These are phyloP conservation scores for Spilogale gracilis DNA, from an alignment of 2,113 vertebrate genomes.

Conservation along the genomic window DNA sequence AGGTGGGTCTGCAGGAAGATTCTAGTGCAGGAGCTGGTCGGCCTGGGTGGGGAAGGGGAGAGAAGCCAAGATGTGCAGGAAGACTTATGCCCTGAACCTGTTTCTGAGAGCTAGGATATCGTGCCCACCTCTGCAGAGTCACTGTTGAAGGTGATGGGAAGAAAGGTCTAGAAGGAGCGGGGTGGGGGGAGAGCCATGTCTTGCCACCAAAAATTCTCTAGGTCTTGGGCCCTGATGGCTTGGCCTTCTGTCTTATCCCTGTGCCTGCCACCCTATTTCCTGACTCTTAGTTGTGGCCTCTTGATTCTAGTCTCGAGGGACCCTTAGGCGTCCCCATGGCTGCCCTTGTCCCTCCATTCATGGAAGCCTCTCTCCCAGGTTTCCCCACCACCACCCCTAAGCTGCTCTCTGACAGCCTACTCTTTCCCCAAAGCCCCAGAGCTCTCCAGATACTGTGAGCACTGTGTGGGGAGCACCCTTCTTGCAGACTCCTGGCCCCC, in stretches of 20 bases:
- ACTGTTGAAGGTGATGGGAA: not conserved
- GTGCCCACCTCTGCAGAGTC: not conserved
- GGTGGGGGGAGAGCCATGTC: accelerated
- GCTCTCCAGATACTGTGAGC: not conserved
- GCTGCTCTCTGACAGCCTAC: not conserved
- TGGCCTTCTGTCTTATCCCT: not conserved
- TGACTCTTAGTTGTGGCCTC: not conserved
- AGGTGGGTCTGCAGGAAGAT: not conserved
- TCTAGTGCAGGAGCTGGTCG: not conserved
- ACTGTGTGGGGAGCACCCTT: not conserved
- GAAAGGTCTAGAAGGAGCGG: not conserved
- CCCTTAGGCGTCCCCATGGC: accelerated
- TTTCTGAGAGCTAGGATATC: not conserved
- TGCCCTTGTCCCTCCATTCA: not conserved
- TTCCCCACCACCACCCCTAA: not conserved
- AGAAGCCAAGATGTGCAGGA: not conserved
- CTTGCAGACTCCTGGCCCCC: not conserved
- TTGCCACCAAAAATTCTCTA: not conserved
- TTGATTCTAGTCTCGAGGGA: not conserved
- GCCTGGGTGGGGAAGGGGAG: not conserved
- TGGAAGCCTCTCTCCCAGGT: not conserved
- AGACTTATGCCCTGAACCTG: accelerated
- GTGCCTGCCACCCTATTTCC: not conserved
- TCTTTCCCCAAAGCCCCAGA: not conserved
- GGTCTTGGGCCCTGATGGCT: not conserved